Evolutionary conservation across 2,797 vertebrate genomes (phyloP).

Genomic region (Enteromius mattozi): DNA sequence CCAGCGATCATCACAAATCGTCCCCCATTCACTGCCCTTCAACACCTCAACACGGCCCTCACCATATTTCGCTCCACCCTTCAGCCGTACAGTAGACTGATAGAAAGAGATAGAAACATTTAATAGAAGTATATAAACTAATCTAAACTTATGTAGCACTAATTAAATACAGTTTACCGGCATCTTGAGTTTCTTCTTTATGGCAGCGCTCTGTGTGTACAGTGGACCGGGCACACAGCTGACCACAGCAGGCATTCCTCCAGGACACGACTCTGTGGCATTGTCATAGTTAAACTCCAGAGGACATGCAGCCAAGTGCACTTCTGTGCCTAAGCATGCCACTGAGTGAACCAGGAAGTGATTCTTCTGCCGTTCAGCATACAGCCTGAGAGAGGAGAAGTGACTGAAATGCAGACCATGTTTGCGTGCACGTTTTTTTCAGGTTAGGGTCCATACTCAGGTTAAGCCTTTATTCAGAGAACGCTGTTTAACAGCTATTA

Average conservation of each 20-base stretch:
- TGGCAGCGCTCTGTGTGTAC: slow-evolving; percentile 71
- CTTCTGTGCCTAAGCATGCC: slow-evolving; percentile 86
- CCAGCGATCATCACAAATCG: slow-evolving; percentile 94
- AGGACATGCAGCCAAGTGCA: slow-evolving; percentile 90
- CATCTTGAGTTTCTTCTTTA: slow-evolving; percentile 84
- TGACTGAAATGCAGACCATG: background rate
- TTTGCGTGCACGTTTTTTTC: background rate
- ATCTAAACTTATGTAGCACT: background rate
- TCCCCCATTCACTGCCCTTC: slow-evolving; percentile 88
- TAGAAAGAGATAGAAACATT: background rate
- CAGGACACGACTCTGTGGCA: slow-evolving; percentile 75
- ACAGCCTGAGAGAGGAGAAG: slow-evolving; percentile 80
- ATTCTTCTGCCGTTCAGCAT: slow-evolving; percentile 84
- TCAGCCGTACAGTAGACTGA: slow-evolving; percentile 86
- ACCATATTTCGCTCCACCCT: slow-evolving; percentile 85
- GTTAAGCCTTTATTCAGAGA: background rate
- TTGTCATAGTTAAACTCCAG: slow-evolving; percentile 88
- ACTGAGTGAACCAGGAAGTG: slow-evolving; percentile 87
- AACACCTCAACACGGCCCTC: slow-evolving; percentile 95
- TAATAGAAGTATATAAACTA: background rate
- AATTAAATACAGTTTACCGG: slow-evolving; percentile 68
- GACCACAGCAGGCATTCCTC: slow-evolving; percentile 85
- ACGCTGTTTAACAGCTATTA: background rate
- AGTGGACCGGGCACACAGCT: slow-evolving; percentile 89
- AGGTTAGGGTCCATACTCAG: background rate